Conservation (phyloP, 2,113 vertebrate genomes). For the Thryonomys swinderianus region DNA sequence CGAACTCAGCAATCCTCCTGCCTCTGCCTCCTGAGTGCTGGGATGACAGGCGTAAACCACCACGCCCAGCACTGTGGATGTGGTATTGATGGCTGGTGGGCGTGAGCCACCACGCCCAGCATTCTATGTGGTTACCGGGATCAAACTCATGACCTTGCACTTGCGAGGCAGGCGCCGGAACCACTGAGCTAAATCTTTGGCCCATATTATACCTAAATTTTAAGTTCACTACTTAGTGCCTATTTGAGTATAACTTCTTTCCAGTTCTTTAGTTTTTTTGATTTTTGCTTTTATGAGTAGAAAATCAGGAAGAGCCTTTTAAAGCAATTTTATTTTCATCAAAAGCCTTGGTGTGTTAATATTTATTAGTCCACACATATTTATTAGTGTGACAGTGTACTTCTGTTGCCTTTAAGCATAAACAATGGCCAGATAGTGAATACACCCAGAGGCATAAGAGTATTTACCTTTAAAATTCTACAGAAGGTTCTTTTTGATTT, state of each 20-base stretch:
- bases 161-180: too few species aligned
- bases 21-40: too few species aligned
- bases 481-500: background rate
- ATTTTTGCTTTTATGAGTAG: background rate
- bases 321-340: background rate
- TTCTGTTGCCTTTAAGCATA: background rate
- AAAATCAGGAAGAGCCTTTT: background rate
- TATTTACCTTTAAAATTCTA: background rate
- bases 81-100: too few species aligned
- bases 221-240: background rate
- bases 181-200: too few species aligned
- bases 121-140: too few species aligned
- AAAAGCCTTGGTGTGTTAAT: background rate
- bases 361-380: background rate
- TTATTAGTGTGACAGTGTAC: background rate
- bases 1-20: too few species aligned
- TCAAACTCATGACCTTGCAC: too few species aligned
- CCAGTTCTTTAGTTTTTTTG: background rate
- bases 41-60: too few species aligned
- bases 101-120: too few species aligned
- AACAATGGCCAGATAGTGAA: background rate
- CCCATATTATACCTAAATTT: too few species aligned
- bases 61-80: too few species aligned
- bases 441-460: background rate
- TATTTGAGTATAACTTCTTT: background rate